phyloP scores from a whole-genome alignment of 2,888 invertebrate species.

The Scaptomyza tumidula region DNA sequence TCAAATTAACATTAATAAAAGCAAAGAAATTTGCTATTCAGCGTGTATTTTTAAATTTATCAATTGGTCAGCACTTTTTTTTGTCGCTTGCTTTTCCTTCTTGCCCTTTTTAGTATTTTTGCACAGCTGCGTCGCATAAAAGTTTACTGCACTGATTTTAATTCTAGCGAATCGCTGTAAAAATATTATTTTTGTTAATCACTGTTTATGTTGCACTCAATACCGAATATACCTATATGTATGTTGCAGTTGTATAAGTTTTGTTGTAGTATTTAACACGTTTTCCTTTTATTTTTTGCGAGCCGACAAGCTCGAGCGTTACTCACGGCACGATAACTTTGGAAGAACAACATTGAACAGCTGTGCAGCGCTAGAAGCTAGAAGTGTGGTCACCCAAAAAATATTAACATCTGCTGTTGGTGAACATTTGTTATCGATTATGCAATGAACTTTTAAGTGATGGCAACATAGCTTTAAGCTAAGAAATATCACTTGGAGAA shows the following conservation, averaged over 20 bases:
- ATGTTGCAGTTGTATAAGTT: conserved; percentile 13
- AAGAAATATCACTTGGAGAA: neutral
- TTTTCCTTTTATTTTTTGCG: conserved; percentile 47
- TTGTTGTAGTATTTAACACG: conserved; percentile 53
- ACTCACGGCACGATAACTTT: conserved; percentile 50
- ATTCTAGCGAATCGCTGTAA: neutral
- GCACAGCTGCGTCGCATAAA: conserved; percentile 43
- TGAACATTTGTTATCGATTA: neutral
- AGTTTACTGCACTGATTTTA: conserved; percentile 15
- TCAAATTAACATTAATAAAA: conserved; percentile 62
- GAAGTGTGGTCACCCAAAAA: conserved; percentile 17
- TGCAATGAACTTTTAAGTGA: neutral
- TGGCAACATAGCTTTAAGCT: neutral
- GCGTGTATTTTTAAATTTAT: conserved; percentile 36
- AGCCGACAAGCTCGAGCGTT: conserved; percentile 22
- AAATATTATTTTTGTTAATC: neutral
- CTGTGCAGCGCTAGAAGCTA: conserved; percentile 30
- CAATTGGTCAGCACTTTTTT: conserved; percentile 32
- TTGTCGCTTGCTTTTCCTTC: conserved; percentile 27
- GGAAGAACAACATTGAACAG: conserved; percentile 66
- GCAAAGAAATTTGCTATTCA: conserved; percentile 34
- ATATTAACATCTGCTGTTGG: conserved; percentile 7
- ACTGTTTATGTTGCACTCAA: conserved; percentile 9
- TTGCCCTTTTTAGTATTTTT: conserved; percentile 43
- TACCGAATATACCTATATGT: neutral